phyloP scores from a whole-genome alignment of 2,888 invertebrate species.

The Leucophenga montana region DNA sequence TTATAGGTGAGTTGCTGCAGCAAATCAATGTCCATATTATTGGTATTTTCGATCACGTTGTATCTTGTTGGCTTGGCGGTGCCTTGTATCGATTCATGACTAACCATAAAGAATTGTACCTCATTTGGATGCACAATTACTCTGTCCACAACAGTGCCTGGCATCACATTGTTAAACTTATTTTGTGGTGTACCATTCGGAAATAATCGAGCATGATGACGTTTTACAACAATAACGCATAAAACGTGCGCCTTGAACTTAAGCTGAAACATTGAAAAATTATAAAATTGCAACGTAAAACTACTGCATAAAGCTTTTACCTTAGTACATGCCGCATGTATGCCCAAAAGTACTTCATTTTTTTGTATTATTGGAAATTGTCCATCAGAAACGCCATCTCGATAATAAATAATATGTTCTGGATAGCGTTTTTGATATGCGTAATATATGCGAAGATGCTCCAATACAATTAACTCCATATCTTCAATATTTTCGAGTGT shows the following conservation, averaged over 20 bases:
- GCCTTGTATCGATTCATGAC: conserved; percentile 83
- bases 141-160: conserved; percentile 91
- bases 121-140: conserved; percentile 89
- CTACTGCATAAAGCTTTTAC: conserved; percentile 38
- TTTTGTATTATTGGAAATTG: conserved; percentile 79
- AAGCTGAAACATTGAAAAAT: too few relatives aligned
- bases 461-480: conserved; percentile 79
- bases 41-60: conserved; percentile 87
- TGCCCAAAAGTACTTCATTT: conserved; percentile 80
- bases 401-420: conserved; percentile 81
- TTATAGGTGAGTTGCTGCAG: conserved; percentile 86
- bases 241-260: conserved; percentile 82
- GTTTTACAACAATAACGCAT: conserved; percentile 95
- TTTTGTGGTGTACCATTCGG: conserved; percentile 70
- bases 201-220: conserved; percentile 90
- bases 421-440: conserved; percentile 71
- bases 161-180: conserved; percentile 83
- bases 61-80: conserved; percentile 91
- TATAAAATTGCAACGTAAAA: neutral
- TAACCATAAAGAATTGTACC: conserved; percentile 90
- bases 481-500: conserved; percentile 84
- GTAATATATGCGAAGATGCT: conserved; percentile 79
- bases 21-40: conserved; percentile 80
- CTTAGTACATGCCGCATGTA: conserved; percentile 80
- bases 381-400: conserved; percentile 92